Base-by-base conservation (phyloP, 2,888 invertebrate species). In the Caenorhabditis sinica region DNA sequence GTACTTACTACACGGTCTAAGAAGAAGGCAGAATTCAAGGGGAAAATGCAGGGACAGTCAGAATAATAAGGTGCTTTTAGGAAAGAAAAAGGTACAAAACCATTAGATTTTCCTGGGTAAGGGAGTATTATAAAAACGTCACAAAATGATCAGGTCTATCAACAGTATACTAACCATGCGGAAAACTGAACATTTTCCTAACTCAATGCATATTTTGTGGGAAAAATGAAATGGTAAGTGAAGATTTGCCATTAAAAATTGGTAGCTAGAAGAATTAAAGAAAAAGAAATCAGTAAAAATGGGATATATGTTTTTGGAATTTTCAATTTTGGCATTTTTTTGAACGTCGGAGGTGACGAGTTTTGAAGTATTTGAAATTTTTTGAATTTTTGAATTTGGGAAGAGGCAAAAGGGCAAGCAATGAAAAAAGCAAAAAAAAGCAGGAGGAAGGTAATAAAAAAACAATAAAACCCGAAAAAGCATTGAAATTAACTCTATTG, bases 181-280 rank as follows among this genome's bases (percentile, higher is more conserved):
- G 33, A 33, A 33, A 33, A 17, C 45, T 49, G 28, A n/a, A 49
- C 25, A 23, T 25, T 20, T 28, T 49, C 49, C 2, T 20, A 45
- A 74, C 45, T 63, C 63, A 53, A 74, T 74, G 63, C 63, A 74
- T 74, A 74, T n/a, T 23, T 61, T 0, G 61, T 61, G 17, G 25
- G 25, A 23, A 23, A 23, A 74, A 56, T 74, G 65, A 65, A 45
- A 74, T 56, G 74, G 40, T 66, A 28, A 23, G 15, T 23, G 28
- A 33, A 33, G 17, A 43, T 30, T 17, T 40, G 43, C 23, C n/a
- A n/a, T n/a, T n/a, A n/a, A n/a, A n/a, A n/a, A n/a, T n/a, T n/a
- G n/a, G n/a, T n/a, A n/a, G n/a, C n/a, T n/a, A n/a, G n/a, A n/a
- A n/a, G n/a, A n/a, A n/a, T n/a, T n/a, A 60, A 28, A 23, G 56